These are phyloP conservation scores for Gryon sp. DNA, from an alignment of 1,140 invertebrate species.

Conservation along the genomic window DNA sequence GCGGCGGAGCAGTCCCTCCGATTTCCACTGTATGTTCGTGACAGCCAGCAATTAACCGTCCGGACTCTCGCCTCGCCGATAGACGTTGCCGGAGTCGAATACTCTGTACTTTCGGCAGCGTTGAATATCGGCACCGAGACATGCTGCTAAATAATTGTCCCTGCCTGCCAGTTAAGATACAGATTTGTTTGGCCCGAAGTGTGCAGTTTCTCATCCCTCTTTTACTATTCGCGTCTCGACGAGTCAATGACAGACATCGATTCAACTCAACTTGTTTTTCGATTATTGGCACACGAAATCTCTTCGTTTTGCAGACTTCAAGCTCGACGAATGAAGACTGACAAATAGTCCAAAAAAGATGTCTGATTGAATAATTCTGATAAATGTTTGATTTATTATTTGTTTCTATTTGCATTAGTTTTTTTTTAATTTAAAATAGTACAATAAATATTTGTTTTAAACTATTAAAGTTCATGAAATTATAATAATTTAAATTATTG, in stretches of 20 bases:
- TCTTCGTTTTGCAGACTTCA: slow-evolving; percentile 23
- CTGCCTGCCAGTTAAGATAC: slow-evolving; percentile 75
- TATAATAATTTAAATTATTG: no score
- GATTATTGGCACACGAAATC: slow-evolving; percentile 65
- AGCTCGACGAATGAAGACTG: slow-evolving; percentile 18
- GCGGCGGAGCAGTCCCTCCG: slow-evolving; percentile 70
- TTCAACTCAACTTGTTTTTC: slow-evolving; percentile 68
- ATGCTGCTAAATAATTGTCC: slow-evolving; percentile 77
- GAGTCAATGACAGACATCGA: slow-evolving; percentile 72
- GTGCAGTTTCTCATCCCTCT: slow-evolving; percentile 25
- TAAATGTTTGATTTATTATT: not conserved
- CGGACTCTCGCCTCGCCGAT: slow-evolving; percentile 73
- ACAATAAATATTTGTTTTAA: no score
- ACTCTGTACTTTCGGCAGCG: slow-evolving; percentile 55
- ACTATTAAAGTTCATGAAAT: no score
- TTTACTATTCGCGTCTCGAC: slow-evolving; percentile 52
- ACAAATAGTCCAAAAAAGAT: slow-evolving; percentile 34
- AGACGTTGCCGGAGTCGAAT: slow-evolving; percentile 56
- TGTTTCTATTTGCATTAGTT: not conserved
- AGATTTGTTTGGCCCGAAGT: slow-evolving; percentile 65
- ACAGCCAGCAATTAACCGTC: slow-evolving; percentile 79
- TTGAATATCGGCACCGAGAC: slow-evolving; percentile 65
- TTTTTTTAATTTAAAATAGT: not conserved
- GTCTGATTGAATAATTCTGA: not conserved
- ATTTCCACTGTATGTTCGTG: slow-evolving; percentile 75